Conservation (phyloP, 2,797 vertebrate genomes). For the Bradypodion ventrale region DNA sequence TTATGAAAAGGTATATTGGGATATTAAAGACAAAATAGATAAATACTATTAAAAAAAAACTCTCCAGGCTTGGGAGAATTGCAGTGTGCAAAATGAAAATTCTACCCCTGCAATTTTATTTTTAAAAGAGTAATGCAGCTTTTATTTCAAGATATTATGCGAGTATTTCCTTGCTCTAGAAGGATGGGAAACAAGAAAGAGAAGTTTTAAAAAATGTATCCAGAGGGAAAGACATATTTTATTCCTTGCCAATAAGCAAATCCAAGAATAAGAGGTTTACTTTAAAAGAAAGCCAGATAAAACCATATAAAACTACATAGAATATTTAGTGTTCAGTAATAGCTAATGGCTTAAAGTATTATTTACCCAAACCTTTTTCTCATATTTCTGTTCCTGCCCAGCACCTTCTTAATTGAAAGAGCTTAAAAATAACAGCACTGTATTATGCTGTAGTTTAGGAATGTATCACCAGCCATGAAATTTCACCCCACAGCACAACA, state of each 20-base stretch:
- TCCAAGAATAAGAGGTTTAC: background rate
- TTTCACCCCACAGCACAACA: slow-evolving; percentile 22
- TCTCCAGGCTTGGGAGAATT: no score
- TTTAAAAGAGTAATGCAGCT: no score
- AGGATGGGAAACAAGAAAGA: background rate
- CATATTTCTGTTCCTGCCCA: slow-evolving; percentile 5
- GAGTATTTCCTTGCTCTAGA: background rate
- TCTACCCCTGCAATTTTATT: no score
- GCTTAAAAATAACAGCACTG: slow-evolving; percentile 50
- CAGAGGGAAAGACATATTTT: background rate
- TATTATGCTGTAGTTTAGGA: slow-evolving; percentile 36
- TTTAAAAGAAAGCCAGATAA: background rate
- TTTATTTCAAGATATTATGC: background rate
- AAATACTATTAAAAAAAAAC: no score
- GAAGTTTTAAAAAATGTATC: background rate
- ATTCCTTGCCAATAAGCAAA: slow-evolving; percentile 10
- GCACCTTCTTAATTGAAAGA: slow-evolving; percentile 46
- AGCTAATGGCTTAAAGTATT: slow-evolving; percentile 18
- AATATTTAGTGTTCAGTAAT: slow-evolving; percentile 12
- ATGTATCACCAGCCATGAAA: slow-evolving; percentile 43
- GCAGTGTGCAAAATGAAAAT: no score
- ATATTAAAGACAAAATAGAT: no score
- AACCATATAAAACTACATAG: background rate
- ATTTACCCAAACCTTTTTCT: slow-evolving; percentile 31
- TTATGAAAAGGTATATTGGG: no score